Evolutionary conservation across 2,888 invertebrate genomes (phyloP), one percentile per base, ranked within the genome.

Genomic region (Drosophila histrio): DNA sequence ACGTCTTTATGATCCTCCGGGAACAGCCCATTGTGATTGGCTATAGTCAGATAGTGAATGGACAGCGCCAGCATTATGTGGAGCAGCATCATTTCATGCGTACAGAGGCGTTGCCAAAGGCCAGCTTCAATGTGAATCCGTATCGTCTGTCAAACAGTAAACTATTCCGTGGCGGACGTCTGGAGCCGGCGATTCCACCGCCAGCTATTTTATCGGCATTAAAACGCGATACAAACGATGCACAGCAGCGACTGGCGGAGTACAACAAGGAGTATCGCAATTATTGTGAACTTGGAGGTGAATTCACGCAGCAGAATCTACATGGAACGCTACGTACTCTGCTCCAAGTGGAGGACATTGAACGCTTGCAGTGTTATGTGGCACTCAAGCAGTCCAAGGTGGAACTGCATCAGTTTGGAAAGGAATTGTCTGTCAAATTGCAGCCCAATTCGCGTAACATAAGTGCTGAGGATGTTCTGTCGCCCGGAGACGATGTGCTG

Each of bases 41-140:
- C 11, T 90, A 69, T 22, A 78, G 79, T 28, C 46, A 75, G 34
- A 57, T 77, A 26, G 57, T 63, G 19, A 63, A 72, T 26, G 70
- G 74, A 3, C 38, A 59, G 11, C 60, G 72, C 0, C 19, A 44
- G 3, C 79, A 83, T 41, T 80, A 76, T 64, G 70, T 90, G 19
- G 91, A 91, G 44, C 89, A 91, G 54, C 90, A 91, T 79, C 90
- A 91, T 70, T 91, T 91, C 59, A 77, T 90, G 87, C 88, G 81
- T 11, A 74, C 77, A 9, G 79, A 85, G 19, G 79, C 81, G 1
- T 77, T 90, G 54, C 90, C 90, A 0, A 77, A 74, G 65, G 79
- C 81, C 13, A 47, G 65, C 19, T 84, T 90, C 30, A 66, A 80
- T 43, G 71, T 87, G 1, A 88, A 83, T 61, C 86, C 90, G 0